Evolutionary conservation across 2,888 invertebrate genomes (phyloP), one percentile per base, ranked within the genome.

Genomic region (Cephus pygmeus): DNA sequence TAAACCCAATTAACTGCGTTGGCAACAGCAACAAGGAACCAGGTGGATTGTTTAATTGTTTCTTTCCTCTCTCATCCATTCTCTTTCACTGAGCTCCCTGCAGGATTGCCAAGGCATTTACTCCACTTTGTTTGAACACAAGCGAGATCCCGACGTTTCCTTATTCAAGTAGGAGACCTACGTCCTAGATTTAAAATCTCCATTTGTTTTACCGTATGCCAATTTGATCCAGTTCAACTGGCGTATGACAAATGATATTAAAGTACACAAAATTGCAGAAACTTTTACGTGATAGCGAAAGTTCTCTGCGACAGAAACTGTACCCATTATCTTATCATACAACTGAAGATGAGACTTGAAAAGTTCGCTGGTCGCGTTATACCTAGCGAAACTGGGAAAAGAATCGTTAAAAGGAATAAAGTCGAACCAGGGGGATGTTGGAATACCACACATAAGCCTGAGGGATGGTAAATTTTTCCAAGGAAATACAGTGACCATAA

Each of bases 11-110:
- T 56, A 56, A 56, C 56, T 56, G 56, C 56, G 56, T 56, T 56
- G 56, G 56, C 56, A 56, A 56, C 56, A 56, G 56, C 56, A 56
- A 56, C 23, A 56, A 56, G 56, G 79, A 76, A 80, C 77, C 82
- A 85, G 80, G 79, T 82, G 82, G 76, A 76, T 76, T 69, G 23
- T 83, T 82, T 79, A 80, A 83, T 85, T 84, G 81, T 78, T 77
- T 76, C 69, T 77, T 76, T 77, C 75, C 75, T 73, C 35, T 74
- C 77, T 77, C 73, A 40, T 77, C 35, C 12, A 34, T 74, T 34
- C 74, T 74, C 35, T 34, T 40, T 74, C 40, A 31, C 12, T 34
- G 56, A 56, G 56, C 23, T 56, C 23, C 23, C 56, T 56, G 56
- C 56, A 15, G 15, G 23, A 56, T 56, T 56, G 56, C 40, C 56